Conservation (phyloP, 1,140 invertebrate genomes). For the Metaphire vulgaris region DNA sequence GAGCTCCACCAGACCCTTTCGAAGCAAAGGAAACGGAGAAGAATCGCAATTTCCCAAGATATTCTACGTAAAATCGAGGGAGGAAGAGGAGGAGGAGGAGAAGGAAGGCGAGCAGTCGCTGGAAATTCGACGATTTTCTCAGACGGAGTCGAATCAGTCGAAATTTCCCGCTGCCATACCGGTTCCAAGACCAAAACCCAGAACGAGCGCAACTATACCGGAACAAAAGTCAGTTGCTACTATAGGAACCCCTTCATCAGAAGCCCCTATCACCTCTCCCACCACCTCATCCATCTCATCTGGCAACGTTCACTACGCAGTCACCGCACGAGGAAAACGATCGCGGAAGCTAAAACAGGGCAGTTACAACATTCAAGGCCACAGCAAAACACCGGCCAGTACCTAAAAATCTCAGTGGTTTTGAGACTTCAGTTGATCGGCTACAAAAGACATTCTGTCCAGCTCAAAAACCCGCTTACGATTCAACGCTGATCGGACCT, state of each 20-base stretch:
- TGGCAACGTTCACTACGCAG: neutral
- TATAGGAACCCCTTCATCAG: neutral
- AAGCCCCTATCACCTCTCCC: neutral
- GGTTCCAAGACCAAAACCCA: neutral
- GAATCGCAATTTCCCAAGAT: too few species aligned
- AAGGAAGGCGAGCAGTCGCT: neutral
- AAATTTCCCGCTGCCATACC: too few species aligned
- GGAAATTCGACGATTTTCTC: neutral
- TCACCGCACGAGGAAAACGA: neutral
- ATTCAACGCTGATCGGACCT: too few species aligned
- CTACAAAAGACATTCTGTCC: too few species aligned
- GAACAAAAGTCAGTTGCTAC: neutral
- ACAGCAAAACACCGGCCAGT: neutral
- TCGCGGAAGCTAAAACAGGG: neutral
- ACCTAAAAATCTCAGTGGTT: neutral
- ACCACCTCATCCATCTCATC: neutral
- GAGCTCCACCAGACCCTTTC: neutral
- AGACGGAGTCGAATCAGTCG: too few species aligned
- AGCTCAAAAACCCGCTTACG: too few species aligned
- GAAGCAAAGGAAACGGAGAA: too few species aligned
- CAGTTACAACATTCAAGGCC: neutral
- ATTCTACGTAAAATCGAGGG: too few species aligned
- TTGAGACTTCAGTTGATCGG: too few species aligned
- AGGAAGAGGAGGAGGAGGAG: neutral
- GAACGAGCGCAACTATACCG: neutral